These are phyloP conservation scores for Protaetia brevitarsis DNA, from an alignment of 1,140 invertebrate species.

Conservation along the genomic window DNA sequence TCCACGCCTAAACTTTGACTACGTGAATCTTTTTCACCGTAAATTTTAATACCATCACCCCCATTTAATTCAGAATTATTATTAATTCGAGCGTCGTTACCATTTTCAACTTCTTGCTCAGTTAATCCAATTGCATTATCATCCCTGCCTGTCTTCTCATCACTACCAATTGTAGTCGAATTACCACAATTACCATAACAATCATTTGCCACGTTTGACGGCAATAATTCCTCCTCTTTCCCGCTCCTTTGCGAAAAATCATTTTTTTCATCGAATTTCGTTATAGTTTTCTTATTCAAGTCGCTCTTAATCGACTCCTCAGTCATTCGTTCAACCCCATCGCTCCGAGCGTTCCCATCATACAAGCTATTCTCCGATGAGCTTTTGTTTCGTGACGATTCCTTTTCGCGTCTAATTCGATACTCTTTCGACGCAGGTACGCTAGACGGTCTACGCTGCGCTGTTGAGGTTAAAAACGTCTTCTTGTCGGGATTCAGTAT, in stretches of 20 bases:
- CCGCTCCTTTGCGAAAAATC: not conserved
- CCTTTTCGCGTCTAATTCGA: constrained; percentile 4
- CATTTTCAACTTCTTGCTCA: not conserved
- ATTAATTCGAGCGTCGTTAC: not conserved
- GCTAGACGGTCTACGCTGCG: constrained; percentile 1
- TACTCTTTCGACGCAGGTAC: not conserved
- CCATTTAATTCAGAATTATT: not conserved
- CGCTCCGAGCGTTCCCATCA: too few species aligned
- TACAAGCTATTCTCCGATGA: not conserved
- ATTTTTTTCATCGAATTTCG: not conserved
- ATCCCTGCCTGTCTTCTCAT: not conserved
- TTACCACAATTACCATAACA: not conserved
- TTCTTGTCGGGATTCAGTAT: not conserved
- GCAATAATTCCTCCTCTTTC: not conserved
- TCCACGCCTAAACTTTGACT: too few species aligned
- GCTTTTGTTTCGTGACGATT: constrained; percentile 1
- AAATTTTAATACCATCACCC: not conserved
- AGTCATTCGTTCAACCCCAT: not conserved
- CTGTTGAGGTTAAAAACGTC: not conserved
- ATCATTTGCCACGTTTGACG: not conserved
- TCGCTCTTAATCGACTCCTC: not conserved
- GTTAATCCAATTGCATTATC: not conserved
- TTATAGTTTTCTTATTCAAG: not conserved
- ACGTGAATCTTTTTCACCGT: not conserved
- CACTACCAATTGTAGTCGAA: constrained; percentile 2